Percentiles rank a stretch among this genome's conserved stretches.
Evolutionary conservation across 2,113 vertebrate genomes (phyloP).

Genomic region (Ceuthmochares aereus): DNA sequence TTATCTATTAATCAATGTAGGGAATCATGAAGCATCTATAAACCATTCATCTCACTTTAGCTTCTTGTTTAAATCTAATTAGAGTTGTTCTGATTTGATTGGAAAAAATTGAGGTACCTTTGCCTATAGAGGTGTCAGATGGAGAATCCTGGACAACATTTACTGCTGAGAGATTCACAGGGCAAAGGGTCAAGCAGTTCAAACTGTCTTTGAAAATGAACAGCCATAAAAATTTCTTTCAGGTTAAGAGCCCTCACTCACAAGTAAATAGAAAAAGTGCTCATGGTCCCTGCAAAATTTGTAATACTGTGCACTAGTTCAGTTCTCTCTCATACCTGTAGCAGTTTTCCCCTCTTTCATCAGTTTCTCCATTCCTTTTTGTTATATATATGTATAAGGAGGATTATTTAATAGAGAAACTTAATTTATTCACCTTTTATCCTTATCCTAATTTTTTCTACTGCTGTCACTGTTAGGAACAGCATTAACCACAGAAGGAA

Average conservation of each 20-base stretch:
- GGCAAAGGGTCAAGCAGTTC: background rate
- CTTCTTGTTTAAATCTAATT: constrained; percentile 52
- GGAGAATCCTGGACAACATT: background rate
- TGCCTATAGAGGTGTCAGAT: background rate
- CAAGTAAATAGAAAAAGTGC: background rate
- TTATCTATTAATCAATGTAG: constrained; percentile 58
- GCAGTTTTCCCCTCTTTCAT: background rate
- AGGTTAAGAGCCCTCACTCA: background rate
- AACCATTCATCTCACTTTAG: constrained; percentile 61
- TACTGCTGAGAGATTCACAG: background rate
- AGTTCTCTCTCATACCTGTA: background rate
- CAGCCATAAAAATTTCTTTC: background rate
- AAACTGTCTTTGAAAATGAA: background rate
- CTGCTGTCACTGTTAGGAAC: background rate
- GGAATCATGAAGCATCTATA: constrained; percentile 40
- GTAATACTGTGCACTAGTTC: background rate
- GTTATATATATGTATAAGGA: background rate
- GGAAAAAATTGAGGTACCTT: background rate
- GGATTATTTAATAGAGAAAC: background rate
- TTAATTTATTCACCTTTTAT: background rate
- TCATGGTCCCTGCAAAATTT: background rate
- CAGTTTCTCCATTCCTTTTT: background rate
- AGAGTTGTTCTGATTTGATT: constrained; percentile 16
- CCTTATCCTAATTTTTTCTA: background rate
- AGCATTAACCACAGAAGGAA: background rate